Evolutionary conservation across 2,888 invertebrate species (phyloP), one percentile per base, ranked within the genome.

Genomic region (Amblyjoppa proteus): DNA sequence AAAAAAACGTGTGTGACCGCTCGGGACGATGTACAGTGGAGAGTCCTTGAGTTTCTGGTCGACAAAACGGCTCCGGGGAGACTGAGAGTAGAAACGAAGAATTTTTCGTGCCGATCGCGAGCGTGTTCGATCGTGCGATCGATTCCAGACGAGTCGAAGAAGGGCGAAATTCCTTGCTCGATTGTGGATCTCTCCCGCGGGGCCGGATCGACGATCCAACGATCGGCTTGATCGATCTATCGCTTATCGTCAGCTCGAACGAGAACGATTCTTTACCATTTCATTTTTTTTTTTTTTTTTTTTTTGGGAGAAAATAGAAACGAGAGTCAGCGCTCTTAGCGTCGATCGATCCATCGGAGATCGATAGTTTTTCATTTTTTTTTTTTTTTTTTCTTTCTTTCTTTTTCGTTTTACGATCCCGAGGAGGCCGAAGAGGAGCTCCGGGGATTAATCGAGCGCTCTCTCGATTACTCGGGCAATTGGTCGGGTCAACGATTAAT

Each of bases 401-500:
- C 4, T 34, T 34, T 38, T 56, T 41, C 25, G 13, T 45, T 56
- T 73, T 74, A 41, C 53, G 20, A n/a, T 51, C 41, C 16, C 13
- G 34, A 38, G 38, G 53, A 73, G 73, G 71, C 53, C 1, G 34
- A 28, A 31, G 31, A 70, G 34, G 31, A 25, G 13, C 41, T 16
- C 64, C n/a, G 41, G 31, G 70, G 78, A 84, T 84, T 74, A 73
- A 84, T 80, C 76, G 80, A 76, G 58, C 71, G 70, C 41, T 41
- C 66, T 74, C 70, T 20, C 77, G 74, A 38, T 85, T 69, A 81
- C 77, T 74, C 77, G 16, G 25, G 64, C 81, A 74, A 78, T 85
- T 73, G 53, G 28, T 64, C 38, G 70, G 81, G 56, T 82, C 81
- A 71, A 66, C 70, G 74, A 75, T 85, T 79, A 78, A 85, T 85